These are phyloP conservation scores for Polypterus senegalus DNA, from an alignment of 2,113 vertebrate genomes.

Conservation along the genomic window DNA sequence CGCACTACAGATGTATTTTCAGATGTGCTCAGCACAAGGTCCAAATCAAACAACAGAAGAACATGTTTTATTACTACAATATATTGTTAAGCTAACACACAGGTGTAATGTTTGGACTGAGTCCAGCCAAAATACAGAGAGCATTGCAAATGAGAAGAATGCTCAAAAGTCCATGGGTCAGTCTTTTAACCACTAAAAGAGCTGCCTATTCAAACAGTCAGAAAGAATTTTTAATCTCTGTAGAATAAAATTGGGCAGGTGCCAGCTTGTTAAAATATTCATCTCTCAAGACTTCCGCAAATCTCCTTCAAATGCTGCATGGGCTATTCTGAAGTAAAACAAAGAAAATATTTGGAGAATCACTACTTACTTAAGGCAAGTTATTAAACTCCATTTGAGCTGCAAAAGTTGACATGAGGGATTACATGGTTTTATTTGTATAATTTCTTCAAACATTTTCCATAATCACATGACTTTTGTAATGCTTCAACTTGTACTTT, in stretches of 20 bases:
- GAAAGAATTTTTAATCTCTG: conserved; percentile 33
- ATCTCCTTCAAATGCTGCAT: conserved; percentile 20
- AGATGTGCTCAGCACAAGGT: conserved; percentile 20
- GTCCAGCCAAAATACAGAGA: conserved; percentile 38
- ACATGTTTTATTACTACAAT: conserved; percentile 38
- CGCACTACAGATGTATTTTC: conserved; percentile 8
- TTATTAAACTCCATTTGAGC: conserved; percentile 2
- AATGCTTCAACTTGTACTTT: background rate
- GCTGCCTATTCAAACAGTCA: conserved; percentile 25
- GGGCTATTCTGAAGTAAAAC: conserved; percentile 15
- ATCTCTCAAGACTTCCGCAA: conserved; percentile 23
- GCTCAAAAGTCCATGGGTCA: conserved; percentile 30
- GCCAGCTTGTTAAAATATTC: conserved; percentile 26
- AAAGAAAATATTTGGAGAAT: conserved; percentile 11
- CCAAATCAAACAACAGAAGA: conserved; percentile 42
- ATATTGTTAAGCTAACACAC: conserved; percentile 33
- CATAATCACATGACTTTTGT: background rate
- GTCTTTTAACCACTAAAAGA: conserved; percentile 44
- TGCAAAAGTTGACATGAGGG: conserved; percentile 3
- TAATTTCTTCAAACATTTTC: conserved; percentile 8
- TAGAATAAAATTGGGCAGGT: conserved; percentile 27
- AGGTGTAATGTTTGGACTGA: conserved; percentile 45
- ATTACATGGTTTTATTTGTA: conserved; percentile 10
- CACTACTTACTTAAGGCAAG: conserved; percentile 2
- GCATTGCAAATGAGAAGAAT: conserved; percentile 39